A percentile compares a stretch with the other conserved stretches of the same genome.
phyloP scores from a whole-genome alignment of 2,113 vertebrate genomes.

The Larimichthys polyactis region DNA sequence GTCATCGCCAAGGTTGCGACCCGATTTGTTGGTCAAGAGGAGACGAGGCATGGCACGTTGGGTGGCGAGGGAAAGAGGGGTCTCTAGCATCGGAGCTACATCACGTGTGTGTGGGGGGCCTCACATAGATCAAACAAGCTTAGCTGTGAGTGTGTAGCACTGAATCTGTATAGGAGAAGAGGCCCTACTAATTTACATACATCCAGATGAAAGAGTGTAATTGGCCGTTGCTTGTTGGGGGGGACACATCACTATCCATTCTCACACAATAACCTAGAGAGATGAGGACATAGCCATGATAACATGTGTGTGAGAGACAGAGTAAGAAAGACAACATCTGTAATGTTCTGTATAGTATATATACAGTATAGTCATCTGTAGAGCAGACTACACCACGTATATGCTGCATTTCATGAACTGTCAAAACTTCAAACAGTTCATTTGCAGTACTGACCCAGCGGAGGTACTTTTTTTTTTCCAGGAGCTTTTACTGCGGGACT shows the following conservation, averaged over 20 bases:
- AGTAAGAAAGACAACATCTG: not conserved
- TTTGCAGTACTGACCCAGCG: slow-evolving; percentile 9
- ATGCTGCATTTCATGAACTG: slow-evolving; percentile 57
- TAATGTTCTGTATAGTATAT: not conserved
- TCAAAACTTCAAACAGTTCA: slow-evolving; percentile 61
- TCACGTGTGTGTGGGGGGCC: slow-evolving; percentile 48
- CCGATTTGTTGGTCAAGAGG: slow-evolving; percentile 40
- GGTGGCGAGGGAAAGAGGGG: not conserved
- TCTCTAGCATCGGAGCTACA: slow-evolving; percentile 22
- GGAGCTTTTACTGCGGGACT: slow-evolving; percentile 31
- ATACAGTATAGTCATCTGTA: slow-evolving; percentile 26
- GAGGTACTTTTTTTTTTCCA: slow-evolving; percentile 11
- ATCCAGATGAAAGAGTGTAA: slow-evolving; percentile 52
- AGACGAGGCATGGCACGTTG: not conserved
- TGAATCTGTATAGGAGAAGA: slow-evolving; percentile 47
- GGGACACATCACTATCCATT: slow-evolving; percentile 13
- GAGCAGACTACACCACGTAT: slow-evolving; percentile 30
- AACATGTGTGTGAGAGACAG: not conserved
- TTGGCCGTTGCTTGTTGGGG: slow-evolving; percentile 43
- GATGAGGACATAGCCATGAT: not conserved
- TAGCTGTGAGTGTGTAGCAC: slow-evolving; percentile 7
- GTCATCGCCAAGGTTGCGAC: slow-evolving; percentile 37
- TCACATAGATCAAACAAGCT: slow-evolving; percentile 43
- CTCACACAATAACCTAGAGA: slow-evolving; percentile 17
- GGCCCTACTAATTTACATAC: slow-evolving; percentile 54